Conservation (phyloP, 1,140 invertebrate genomes). For the Harpegnathos saltator region DNA sequence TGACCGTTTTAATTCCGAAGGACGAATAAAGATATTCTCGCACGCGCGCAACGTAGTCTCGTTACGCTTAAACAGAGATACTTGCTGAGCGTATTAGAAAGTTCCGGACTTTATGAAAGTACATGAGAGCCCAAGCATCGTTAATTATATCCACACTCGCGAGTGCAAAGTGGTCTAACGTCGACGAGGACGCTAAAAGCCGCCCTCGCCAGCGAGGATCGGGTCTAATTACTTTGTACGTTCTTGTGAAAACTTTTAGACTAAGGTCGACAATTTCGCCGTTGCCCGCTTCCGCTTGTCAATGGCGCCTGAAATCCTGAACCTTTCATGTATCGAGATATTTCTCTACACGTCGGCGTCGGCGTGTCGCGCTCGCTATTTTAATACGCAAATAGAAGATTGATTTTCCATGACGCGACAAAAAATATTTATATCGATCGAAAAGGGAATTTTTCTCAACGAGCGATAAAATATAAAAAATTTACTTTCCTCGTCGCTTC, state of each 20-base stretch:
- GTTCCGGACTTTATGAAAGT: conserved; percentile 50
- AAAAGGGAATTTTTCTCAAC: too few species aligned
- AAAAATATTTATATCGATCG: too few species aligned
- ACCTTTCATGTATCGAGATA: neutral
- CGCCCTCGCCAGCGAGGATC: neutral
- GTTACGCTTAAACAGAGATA: conserved; percentile 52
- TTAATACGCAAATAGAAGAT: neutral
- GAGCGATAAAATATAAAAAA: neutral
- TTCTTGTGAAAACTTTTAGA: conserved; percentile 23
- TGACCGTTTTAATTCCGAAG: conserved; percentile 29
- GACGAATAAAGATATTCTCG: conserved; percentile 26
- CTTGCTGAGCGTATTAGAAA: conserved; percentile 44
- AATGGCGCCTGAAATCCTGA: neutral
- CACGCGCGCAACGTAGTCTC: neutral
- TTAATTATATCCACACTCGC: conserved; percentile 49
- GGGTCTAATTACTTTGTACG: conserved; percentile 41
- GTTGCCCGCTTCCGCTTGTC: neutral
- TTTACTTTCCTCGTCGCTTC: too few species aligned
- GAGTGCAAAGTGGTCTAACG: conserved; percentile 34
- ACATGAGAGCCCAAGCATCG: conserved; percentile 34
- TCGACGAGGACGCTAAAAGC: conserved; percentile 33
- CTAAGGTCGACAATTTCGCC: conserved; percentile 9
- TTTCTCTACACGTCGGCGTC: neutral
- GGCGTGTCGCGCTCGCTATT: neutral
- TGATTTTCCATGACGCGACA: too few species aligned